Conservation (phyloP, 2,113 vertebrate genomes). For the Bufo gargarizans region DNA sequence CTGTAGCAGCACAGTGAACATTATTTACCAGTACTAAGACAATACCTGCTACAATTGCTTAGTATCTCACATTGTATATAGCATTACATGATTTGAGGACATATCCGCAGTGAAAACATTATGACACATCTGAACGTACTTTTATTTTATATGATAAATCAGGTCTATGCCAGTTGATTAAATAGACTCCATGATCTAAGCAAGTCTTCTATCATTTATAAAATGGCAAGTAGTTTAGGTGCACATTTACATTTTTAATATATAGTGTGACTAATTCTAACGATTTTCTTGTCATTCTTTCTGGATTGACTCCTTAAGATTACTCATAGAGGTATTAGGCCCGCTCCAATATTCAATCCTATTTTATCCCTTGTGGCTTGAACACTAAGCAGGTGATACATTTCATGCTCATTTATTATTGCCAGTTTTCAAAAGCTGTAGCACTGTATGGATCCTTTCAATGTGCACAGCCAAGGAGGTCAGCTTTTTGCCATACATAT, state of each 20-base stretch:
- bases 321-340: not conserved
- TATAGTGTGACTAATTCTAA: not conserved
- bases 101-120: not conserved
- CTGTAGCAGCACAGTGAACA: too few relatives aligned
- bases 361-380: not conserved
- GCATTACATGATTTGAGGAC: not conserved
- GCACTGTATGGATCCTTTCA: conserved; percentile 33
- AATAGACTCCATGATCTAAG: not conserved
- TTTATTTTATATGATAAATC: not conserved
- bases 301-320: not conserved
- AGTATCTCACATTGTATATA: not conserved
- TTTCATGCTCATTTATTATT: conserved; percentile 36
- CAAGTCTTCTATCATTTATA: too few relatives aligned
- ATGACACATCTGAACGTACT: not conserved
- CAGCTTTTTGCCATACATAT: conserved; percentile 39
- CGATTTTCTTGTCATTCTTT: not conserved
- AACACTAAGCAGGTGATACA: conserved; percentile 23
- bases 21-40: too few relatives aligned
- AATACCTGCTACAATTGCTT: too few relatives aligned
- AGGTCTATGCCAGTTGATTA: not conserved
- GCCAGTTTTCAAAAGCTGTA: conserved; percentile 8
- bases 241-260: too few relatives aligned
- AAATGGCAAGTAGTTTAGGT: too few relatives aligned
- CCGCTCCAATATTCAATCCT: not conserved
- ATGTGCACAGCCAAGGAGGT: conserved; percentile 10